Conservation (phyloP, 2,113 vertebrate species). For the Callocephalon fimbriatum region DNA sequence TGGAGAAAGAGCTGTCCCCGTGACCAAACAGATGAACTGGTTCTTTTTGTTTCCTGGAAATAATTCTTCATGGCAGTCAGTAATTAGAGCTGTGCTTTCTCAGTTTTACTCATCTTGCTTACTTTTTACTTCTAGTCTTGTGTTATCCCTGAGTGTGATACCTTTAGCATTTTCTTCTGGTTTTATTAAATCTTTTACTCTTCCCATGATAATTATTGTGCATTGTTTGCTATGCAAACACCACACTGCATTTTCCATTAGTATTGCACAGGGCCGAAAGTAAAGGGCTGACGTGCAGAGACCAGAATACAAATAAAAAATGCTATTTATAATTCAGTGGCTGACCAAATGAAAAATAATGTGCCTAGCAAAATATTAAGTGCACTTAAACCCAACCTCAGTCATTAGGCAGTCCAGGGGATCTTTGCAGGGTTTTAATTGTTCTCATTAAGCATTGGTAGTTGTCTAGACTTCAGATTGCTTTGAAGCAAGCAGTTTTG, state of each 20-base stretch:
- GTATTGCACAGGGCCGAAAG: neutral
- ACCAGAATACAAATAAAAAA: neutral
- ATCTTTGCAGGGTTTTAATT: constrained; percentile 30
- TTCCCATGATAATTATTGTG: constrained; percentile 4
- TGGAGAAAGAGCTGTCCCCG: neutral
- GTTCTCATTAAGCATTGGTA: neutral
- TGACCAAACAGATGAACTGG: neutral
- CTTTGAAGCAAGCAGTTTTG: constrained; percentile 13
- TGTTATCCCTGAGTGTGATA: neutral
- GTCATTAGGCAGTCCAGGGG: neutral
- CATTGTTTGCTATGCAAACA: neutral
- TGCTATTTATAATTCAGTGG: neutral
- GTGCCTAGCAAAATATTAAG: neutral
- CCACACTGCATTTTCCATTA: neutral
- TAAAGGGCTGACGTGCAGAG: neutral
- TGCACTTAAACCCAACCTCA: neutral
- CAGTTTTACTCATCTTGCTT: neutral
- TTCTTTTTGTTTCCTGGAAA: neutral
- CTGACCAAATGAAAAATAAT: neutral
- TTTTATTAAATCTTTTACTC: constrained; percentile 38
- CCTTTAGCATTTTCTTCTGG: constrained; percentile 31
- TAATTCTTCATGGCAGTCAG: neutral
- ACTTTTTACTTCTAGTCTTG: neutral
- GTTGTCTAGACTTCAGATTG: neutral
- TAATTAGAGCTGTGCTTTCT: neutral